Evolutionary conservation across 2,888 invertebrate genomes (phyloP).

Genomic region (Zygogramma bicolorata): DNA sequence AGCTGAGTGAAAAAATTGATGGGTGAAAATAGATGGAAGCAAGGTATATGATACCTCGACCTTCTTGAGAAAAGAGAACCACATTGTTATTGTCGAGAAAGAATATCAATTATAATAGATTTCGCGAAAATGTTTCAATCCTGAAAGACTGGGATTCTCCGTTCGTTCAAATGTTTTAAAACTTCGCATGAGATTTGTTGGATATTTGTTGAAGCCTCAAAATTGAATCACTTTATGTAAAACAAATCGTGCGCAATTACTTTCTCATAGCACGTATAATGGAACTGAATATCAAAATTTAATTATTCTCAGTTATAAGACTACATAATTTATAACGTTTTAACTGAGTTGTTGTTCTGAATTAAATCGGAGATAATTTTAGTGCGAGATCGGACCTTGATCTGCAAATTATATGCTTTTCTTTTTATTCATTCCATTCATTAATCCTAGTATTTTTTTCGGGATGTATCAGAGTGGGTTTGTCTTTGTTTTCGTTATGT

Average conservation of each 20-base stretch:
- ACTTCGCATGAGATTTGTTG: too few species aligned
- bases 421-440: not conserved
- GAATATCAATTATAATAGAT: too few species aligned
- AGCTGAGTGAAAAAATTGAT: too few species aligned
- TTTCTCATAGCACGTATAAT: not conserved
- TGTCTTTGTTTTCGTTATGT: too few species aligned
- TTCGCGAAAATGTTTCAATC: too few species aligned
- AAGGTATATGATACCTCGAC: too few species aligned
- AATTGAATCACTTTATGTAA: too few species aligned
- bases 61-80: too few species aligned
- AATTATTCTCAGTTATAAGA: not conserved
- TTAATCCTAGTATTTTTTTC: not conserved
- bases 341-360: not conserved
- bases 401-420: not conserved
- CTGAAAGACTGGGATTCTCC: too few species aligned
- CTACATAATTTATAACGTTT: not conserved
- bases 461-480: not conserved
- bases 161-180: too few species aligned
- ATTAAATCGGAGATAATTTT: not conserved
- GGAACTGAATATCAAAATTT: not conserved
- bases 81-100: too few species aligned
- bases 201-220: not conserved
- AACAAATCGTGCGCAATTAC: not conserved
- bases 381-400: not conserved
- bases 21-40: too few species aligned